Evolutionary conservation across 2,797 vertebrate genomes (phyloP).

Genomic region (Cirrhinus molitorella): DNA sequence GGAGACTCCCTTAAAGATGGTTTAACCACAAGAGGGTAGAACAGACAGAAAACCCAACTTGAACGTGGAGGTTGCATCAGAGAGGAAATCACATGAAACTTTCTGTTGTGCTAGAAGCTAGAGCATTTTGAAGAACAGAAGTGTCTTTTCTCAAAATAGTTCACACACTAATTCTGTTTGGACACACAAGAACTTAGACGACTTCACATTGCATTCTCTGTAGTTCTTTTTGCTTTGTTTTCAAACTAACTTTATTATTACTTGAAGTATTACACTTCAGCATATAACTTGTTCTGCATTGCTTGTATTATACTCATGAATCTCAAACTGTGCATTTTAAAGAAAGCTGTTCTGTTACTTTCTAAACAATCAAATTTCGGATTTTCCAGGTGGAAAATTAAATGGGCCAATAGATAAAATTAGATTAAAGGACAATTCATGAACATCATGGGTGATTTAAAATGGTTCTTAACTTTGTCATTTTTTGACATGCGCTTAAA

Average conservation of each 20-base stretch:
- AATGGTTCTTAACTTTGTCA: too few relatives aligned
- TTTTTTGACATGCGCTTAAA: too few relatives aligned
- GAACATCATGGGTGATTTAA: background rate
- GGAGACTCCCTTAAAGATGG: slow-evolving; percentile 23
- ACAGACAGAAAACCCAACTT: slow-evolving; percentile 5
- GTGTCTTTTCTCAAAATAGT: background rate
- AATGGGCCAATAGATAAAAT: background rate
- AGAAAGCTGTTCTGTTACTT: background rate
- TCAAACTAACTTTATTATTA: slow-evolving; percentile 2
- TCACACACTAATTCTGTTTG: background rate
- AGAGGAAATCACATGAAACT: background rate
- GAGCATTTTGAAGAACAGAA: background rate
- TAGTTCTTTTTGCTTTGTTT: background rate
- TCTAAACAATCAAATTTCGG: background rate
- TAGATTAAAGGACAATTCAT: background rate
- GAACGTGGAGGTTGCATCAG: background rate
- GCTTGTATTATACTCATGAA: background rate
- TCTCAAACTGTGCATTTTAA: background rate
- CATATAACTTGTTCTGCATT: background rate
- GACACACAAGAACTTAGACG: background rate
- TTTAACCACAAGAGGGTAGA: background rate
- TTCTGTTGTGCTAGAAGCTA: background rate
- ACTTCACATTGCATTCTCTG: background rate
- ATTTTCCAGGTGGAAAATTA: background rate
- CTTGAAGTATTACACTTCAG: background rate